Base-by-base conservation (phyloP, 2,797 vertebrate genomes). In the Phrynocephalus vlangalii region DNA sequence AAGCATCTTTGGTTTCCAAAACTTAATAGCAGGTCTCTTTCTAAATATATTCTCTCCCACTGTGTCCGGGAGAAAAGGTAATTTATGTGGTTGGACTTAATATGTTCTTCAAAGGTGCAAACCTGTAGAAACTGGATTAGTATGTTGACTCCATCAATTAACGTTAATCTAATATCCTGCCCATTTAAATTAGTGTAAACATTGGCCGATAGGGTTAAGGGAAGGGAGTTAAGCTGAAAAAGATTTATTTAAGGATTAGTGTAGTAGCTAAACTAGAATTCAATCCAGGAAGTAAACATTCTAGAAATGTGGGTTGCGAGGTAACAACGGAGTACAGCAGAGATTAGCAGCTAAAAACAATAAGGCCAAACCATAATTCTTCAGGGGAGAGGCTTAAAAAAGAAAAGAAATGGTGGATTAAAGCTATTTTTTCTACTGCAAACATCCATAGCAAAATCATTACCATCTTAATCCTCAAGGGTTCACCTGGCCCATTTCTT, bases 161-260 rank as follows among this genome's bases (percentile, higher is more conserved):
- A 94, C 90, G 92, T 94, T 96, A 95, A 96, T 96, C 94, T 96
- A 95, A 96, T 95, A 95, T 96, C 95, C 95, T 96, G 95, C 91
- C 94, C 90, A 94, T 96, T 95, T 95, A 94, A 94, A 96, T 95
- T 92, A 94, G 87, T 94, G 94, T 95, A 96, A 96, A 95, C 94
- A 96, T 90, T 95, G 89, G 91, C 89, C 82, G 90, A 92, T 93
- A 93, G 89, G 89, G 91, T 91, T 96, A 93, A 91, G 89, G 90
- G 77, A 93, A 93, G 73, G 83, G 93, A 95, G 93, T 66, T 92
- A 94, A 94, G 94, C 91, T 90, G 94, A 93, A 95, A 94, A 95
- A 93, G 94, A 96, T 96, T 95, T 96, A 95, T 96, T 95, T 96
- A 96, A 95, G 95, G 95, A 95, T 95, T 96, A 95, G 91, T 87